These are phyloP conservation scores for Limnodromus scolopaceus DNA, from an alignment of 2,797 vertebrate genomes.

Conservation along the genomic window DNA sequence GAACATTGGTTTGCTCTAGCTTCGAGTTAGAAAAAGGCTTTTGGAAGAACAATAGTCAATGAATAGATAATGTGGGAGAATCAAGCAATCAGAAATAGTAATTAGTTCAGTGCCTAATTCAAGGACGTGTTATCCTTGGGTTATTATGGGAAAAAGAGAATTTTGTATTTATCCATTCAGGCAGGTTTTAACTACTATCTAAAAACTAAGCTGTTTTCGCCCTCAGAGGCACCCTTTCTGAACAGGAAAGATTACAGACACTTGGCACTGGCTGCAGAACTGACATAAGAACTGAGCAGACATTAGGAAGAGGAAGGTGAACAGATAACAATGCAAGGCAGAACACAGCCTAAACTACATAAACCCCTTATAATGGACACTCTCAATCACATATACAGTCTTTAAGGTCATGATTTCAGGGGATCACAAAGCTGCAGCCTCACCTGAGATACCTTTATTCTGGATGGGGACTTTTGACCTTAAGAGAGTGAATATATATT, in stretches of 20 bases:
- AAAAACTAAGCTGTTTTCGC: neutral
- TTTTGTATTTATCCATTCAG: neutral
- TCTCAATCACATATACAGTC: neutral
- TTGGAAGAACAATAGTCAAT: slow-evolving; percentile 43
- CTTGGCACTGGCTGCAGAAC: neutral
- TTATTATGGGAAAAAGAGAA: neutral
- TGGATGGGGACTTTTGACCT: neutral
- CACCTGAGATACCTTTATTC: neutral
- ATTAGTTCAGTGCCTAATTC: slow-evolving; percentile 47
- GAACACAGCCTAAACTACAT: neutral
- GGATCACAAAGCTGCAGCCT: neutral
- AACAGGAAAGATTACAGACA: neutral
- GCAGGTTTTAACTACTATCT: neutral
- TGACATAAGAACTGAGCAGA: neutral
- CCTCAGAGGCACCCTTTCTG: neutral
- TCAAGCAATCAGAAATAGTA: slow-evolving; percentile 49
- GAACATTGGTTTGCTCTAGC: slow-evolving; percentile 55
- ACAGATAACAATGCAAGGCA: fast-evolving
- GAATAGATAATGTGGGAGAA: slow-evolving; percentile 60
- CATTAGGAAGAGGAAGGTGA: neutral
- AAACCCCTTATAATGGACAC: fast-evolving
- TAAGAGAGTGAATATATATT: fast-evolving
- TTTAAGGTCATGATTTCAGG: neutral
- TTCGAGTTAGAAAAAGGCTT: slow-evolving; percentile 17
- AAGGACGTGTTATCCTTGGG: neutral